Evolutionary conservation across 2,113 vertebrate genomes (phyloP).

Genomic region (Albula glossodonta): DNA sequence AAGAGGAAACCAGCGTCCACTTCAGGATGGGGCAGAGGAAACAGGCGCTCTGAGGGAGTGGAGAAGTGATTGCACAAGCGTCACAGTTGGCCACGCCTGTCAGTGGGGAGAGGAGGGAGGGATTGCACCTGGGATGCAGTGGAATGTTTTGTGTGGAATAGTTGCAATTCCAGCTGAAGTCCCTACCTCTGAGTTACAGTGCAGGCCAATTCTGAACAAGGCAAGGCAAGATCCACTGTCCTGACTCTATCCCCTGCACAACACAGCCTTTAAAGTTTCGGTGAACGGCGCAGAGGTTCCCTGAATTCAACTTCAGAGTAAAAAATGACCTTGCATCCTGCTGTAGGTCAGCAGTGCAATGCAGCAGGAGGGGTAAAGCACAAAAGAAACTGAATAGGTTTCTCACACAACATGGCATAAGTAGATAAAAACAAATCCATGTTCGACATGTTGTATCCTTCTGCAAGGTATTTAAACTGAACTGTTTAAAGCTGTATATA

Average conservation of each 20-base stretch:
- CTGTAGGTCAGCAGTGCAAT: neutral
- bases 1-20: constrained; percentile 38
- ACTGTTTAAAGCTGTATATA: neutral
- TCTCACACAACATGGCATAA: too few species aligned
- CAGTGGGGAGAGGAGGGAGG: neutral
- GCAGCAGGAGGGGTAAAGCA: neutral
- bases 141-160: constrained; percentile 24
- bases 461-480: neutral
- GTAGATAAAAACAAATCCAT: too few species aligned
- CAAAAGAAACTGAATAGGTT: neutral
- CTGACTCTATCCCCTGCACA: neutral
- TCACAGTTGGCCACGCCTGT: neutral
- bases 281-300: neutral
- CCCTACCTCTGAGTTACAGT: neutral
- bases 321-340: neutral
- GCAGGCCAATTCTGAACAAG: neutral
- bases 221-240: neutral
- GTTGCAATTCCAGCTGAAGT: neutral
- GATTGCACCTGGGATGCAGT: neutral
- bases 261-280: neutral
- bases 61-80: neutral
- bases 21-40: constrained; percentile 38
- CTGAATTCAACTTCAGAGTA: too few species aligned
- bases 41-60: constrained; percentile 18
- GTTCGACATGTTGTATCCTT: neutral